Evolutionary conservation across 2,888 invertebrate genomes (phyloP).

Genomic region (Helicoverpa assulta): DNA sequence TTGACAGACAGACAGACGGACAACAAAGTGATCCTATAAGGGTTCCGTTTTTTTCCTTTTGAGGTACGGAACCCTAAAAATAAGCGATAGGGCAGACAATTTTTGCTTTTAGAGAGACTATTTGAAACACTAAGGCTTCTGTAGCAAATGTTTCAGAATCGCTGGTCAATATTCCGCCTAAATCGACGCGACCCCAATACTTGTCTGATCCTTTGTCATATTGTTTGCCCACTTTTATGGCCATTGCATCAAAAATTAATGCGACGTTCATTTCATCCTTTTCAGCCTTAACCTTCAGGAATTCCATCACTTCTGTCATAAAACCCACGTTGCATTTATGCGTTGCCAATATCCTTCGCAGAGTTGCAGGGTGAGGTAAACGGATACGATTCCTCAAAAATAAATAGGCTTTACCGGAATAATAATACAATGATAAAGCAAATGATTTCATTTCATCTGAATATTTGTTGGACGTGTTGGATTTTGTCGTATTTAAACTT

Average conservation of each 20-base stretch:
- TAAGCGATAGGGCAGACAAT: too few relatives aligned
- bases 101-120: too few relatives aligned
- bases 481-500: slow-evolving; percentile 27
- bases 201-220: slow-evolving; percentile 42
- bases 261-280: slow-evolving; percentile 33
- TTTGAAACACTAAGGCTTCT: slow-evolving; percentile 35
- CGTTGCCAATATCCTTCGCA: slow-evolving; percentile 33
- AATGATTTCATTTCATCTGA: slow-evolving; percentile 19
- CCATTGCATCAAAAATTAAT: slow-evolving; percentile 48
- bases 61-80: too few relatives aligned
- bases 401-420: slow-evolving; percentile 35
- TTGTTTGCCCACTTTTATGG: slow-evolving; percentile 26
- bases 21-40: too few relatives aligned
- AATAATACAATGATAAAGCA: slow-evolving; percentile 38
- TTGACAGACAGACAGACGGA: too few relatives aligned
- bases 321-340: slow-evolving; percentile 47
- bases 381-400: slow-evolving; percentile 32
- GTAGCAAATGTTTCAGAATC: slow-evolving; percentile 15
- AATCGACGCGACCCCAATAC: slow-evolving; percentile 49
- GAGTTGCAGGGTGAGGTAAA: slow-evolving; percentile 30
- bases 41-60: too few relatives aligned
- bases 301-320: slow-evolving; percentile 36
- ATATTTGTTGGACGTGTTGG: slow-evolving; percentile 33
- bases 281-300: slow-evolving; percentile 25
- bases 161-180: slow-evolving; percentile 39